Percentiles rank a stretch among this genome's conserved stretches.
phyloP scores from a whole-genome alignment of 2,888 invertebrate genomes.

The Allygus modestus region DNA sequence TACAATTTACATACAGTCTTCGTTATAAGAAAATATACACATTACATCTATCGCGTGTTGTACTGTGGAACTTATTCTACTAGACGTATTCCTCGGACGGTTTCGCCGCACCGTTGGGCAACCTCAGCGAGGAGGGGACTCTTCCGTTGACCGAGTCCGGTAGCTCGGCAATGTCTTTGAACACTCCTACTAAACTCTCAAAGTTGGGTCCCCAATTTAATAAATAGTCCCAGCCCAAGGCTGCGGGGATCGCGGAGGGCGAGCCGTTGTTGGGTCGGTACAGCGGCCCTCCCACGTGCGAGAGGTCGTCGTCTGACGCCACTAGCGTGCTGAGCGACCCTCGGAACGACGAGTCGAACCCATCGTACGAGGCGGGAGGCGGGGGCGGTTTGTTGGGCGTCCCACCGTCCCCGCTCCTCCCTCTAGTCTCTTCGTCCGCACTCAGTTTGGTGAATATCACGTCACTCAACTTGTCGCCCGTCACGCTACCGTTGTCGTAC shows the following conservation, averaged over 20 bases:
- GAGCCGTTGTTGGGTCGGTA: conserved; percentile 90
- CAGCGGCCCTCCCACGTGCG: conserved; percentile 86
- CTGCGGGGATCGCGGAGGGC: conserved; percentile 82
- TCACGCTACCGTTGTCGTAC: conserved; percentile 93
- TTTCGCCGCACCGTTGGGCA: conserved; percentile 88
- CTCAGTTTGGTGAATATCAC: conserved; percentile 78
- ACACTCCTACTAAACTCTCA: conserved; percentile 96
- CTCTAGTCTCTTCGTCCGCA: conserved; percentile 76
- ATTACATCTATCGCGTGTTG: conserved; percentile 60
- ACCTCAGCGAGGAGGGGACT: conserved; percentile 84
- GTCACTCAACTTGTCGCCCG: conserved; percentile 85
- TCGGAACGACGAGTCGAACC: conserved; percentile 95
- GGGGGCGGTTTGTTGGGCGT: conserved; percentile 79
- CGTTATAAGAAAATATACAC: conserved; percentile 45
- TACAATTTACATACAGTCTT: conserved; percentile 59
- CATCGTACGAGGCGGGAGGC: conserved; percentile 88
- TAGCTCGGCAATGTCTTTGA: conserved; percentile 96
- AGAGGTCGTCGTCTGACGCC: conserved; percentile 94
- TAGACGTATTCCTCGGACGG: conserved; percentile 94
- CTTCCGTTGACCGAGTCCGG: conserved; percentile 89
- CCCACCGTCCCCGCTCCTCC: conserved; percentile 64
- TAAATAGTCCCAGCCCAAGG: conserved; percentile 95
- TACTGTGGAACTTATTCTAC: conserved; percentile 66
- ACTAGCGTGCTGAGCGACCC: conserved; percentile 96
- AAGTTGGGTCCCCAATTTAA: conserved; percentile 98